Conservation (phyloP, 2,113 vertebrate genomes). For the Pyrgilauda ruficollis region DNA sequence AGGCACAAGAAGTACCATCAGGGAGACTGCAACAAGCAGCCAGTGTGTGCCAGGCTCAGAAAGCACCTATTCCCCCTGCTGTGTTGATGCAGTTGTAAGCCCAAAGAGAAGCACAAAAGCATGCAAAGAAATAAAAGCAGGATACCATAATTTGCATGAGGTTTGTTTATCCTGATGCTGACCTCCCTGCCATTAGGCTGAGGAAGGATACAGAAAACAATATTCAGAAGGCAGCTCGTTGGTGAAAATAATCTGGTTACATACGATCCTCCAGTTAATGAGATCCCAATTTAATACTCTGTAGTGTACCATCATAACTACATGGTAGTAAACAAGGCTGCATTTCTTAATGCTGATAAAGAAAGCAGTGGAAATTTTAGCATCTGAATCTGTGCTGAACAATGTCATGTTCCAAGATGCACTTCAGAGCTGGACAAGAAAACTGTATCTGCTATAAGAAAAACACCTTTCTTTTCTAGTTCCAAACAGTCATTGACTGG, state of each 20-base stretch:
- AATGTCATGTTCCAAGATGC: neutral
- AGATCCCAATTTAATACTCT: neutral
- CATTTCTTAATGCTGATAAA: neutral
- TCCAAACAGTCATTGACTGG: neutral
- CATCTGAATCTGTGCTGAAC: neutral
- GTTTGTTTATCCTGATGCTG: neutral
- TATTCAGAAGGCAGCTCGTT: neutral
- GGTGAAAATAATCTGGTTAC: neutral
- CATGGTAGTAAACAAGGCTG: neutral
- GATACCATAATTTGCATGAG: neutral
- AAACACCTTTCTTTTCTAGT: neutral
- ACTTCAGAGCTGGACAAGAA: neutral
- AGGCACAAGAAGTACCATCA: neutral
- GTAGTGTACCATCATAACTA: neutral
- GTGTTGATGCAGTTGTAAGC: rapidly evolving
- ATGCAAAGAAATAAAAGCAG: neutral
- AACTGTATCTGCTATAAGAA: neutral
- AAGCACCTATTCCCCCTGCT: neutral
- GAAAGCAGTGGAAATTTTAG: neutral
- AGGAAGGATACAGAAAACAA: neutral
- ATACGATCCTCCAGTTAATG: neutral
- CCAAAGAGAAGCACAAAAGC: neutral
- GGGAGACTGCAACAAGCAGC: neutral
- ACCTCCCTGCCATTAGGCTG: neutral
- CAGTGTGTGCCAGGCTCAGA: neutral